Evolutionary conservation across 2,113 vertebrate genomes (phyloP), one percentile per base, ranked within the genome.

Genomic region (Serinus canaria): DNA sequence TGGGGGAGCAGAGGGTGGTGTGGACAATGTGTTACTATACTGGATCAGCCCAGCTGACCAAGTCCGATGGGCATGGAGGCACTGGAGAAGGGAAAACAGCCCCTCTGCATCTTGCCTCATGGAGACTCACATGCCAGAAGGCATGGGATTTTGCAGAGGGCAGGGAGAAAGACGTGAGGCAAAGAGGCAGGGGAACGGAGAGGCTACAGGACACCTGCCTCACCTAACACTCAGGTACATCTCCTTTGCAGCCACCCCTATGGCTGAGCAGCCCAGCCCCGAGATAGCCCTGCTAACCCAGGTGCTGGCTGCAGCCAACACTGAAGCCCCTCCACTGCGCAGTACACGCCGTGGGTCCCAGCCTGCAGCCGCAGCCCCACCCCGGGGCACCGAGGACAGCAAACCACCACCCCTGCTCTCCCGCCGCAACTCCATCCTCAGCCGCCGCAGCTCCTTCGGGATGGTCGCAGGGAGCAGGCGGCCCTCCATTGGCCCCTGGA

Each of bases 401-500:
- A 97, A 76, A 62, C 44, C 59, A 1, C 50, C 5, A 0, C 50
- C 79, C 4, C 83, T 68, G 8, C 83, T 55, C 53, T 98, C 98
- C 33, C 96, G 97, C 49, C 93, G 96, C 11, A 97, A 95, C 77
- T 98, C 98, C 4, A 17, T 97, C 60, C 74, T 97, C 44, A 97
- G 98, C 39, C 97, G 97, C 25, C 95, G 97, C 41, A 98, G 97
- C 88, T 98, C 98, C 0, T 80, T 98, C 1, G 95, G 94, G 6
- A 89, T 94, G 18, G 93, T 49, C 31, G 92, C 83, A 0, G 97
- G 91, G 27, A 94, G 90, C 83, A 98, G 97, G 53, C 97, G 95
- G 4, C 91, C 97, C 60, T 98, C 98, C 30, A 17, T 98, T 2
- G 97, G 97, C 9, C 97, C 97, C 15, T 96, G 97, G 97, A 83